Percentiles rank a stretch among this genome's conserved stretches.
These are phyloP conservation scores for Boulengeromyrus knoepffleri DNA, from an alignment of 2,113 vertebrate species.

Conservation along the genomic window DNA sequence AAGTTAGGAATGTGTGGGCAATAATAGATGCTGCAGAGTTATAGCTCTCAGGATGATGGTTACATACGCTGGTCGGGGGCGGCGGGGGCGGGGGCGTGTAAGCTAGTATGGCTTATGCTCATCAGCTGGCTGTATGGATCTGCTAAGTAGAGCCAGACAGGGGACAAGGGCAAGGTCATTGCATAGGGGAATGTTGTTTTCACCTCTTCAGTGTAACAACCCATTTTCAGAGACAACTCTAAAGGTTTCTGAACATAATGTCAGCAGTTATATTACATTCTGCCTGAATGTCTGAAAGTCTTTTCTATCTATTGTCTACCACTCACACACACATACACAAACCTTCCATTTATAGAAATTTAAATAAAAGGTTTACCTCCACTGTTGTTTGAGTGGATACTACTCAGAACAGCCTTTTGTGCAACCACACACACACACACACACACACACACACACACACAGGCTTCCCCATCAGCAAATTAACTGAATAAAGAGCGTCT, in stretches of 20 bases:
- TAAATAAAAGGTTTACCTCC: background rate
- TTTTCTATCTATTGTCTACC: background rate
- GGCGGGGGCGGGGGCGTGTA: background rate
- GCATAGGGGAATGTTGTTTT: background rate
- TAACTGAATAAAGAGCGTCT: constrained; percentile 55
- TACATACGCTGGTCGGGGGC: constrained; percentile 14
- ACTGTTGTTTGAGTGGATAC: background rate
- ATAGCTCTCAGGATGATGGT: constrained; percentile 22
- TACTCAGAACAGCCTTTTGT: constrained; percentile 14
- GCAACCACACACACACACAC: constrained; percentile 19
- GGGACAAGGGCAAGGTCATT: background rate
- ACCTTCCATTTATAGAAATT: constrained; percentile 15
- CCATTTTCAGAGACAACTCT: background rate
- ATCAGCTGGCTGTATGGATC: background rate
- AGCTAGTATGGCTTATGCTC: no score
- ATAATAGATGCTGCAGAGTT: constrained; percentile 26
- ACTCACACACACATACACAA: background rate
- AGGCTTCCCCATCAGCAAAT: constrained; percentile 46
- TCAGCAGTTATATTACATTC: background rate
- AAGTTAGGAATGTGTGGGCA: constrained; percentile 7
- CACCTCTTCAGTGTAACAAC: constrained; percentile 18
- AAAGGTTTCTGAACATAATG: constrained; percentile 7
- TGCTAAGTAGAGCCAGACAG: background rate
- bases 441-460: constrained; percentile 24
- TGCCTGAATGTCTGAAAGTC: background rate